Conservation (phyloP, 2,113 vertebrate species). For the Tyrannus savana region DNA sequence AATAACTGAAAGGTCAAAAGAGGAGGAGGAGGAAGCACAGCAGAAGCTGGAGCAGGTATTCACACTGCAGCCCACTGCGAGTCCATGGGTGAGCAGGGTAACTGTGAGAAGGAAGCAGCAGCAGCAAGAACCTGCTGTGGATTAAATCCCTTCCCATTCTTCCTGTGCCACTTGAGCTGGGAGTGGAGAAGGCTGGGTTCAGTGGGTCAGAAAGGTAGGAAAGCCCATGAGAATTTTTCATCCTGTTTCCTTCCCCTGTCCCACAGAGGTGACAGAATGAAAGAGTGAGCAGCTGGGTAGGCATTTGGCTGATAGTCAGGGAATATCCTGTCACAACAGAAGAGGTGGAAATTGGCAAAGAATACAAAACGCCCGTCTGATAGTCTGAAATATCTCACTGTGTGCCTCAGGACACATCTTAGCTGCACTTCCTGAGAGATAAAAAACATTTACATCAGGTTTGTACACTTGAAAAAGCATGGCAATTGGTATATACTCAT, state of each 20-base stretch:
- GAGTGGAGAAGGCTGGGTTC: not conserved
- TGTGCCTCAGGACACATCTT: not conserved
- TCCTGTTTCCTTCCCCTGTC: not conserved
- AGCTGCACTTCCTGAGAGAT: not conserved
- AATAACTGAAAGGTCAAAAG: not conserved
- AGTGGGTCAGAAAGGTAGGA: not conserved
- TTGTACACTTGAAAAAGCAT: not conserved
- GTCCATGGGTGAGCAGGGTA: accelerated
- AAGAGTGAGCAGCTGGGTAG: not conserved
- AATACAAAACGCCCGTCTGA: accelerated
- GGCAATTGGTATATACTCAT: not conserved
- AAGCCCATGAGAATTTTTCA: not conserved
- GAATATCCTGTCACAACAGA: not conserved
- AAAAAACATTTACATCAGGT: not conserved
- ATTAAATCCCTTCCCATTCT: accelerated
- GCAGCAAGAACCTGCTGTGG: not conserved
- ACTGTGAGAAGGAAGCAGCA: not conserved
- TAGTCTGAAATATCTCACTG: not conserved
- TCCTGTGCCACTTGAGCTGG: not conserved
- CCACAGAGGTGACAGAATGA: not conserved
- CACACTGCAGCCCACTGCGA: accelerated
- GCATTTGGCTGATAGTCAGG: not conserved
- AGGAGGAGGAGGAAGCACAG: not conserved
- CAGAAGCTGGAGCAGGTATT: not conserved
- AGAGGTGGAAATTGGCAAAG: not conserved